Evolutionary conservation across 2,888 invertebrate species (phyloP), one percentile per base, ranked within the genome.

Genomic region (Perdita meconis): DNA sequence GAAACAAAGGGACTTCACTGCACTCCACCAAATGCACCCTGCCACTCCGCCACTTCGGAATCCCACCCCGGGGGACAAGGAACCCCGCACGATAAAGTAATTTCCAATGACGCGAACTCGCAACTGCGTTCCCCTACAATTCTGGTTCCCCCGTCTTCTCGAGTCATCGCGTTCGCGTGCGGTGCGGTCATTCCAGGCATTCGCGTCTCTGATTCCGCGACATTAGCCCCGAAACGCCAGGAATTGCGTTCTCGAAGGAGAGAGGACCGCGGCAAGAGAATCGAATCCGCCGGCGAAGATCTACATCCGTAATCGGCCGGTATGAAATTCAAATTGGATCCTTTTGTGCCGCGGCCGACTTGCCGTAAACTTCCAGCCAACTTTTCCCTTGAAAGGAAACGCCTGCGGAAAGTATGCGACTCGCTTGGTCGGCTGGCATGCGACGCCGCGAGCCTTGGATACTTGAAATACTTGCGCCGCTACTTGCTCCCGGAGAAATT

Each of bases 241-340:
- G 42, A 53, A 34, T 19, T 42, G 57, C 22, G 5, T 19, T 1
- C 19, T 19, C n/a, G n/a, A n/a, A n/a, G n/a, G n/a, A n/a, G n/a
- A n/a, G 12, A 22, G 22, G 19, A 19, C 19, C 38, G 16, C 71
- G 38, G 36, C 13, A 57, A 60, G 51, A 26, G 60, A 65, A 70
- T 75, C 76, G 77, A 67, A 60, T 22, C 55, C 47, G 61, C 12
- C 30, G 53, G 40, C 30, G 40, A 30, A 36, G 71, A 72, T 79
- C 71, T 79, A 56, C 78, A 72, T 79, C 67, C 50, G 53, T 77
- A 72, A 79, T 79, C 76, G 78, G 47, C 16, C 71, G 66, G 78
- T 78, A 78, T 78, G 78, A 78, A 78, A 78, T 76, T 78, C 78
- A 78, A 67, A 78, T 76, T 60, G 65, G 67, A 76, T 67, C 77